These are phyloP conservation scores for Bos indicus DNA, from an alignment of 2,113 vertebrate genomes.

Conservation along the genomic window DNA sequence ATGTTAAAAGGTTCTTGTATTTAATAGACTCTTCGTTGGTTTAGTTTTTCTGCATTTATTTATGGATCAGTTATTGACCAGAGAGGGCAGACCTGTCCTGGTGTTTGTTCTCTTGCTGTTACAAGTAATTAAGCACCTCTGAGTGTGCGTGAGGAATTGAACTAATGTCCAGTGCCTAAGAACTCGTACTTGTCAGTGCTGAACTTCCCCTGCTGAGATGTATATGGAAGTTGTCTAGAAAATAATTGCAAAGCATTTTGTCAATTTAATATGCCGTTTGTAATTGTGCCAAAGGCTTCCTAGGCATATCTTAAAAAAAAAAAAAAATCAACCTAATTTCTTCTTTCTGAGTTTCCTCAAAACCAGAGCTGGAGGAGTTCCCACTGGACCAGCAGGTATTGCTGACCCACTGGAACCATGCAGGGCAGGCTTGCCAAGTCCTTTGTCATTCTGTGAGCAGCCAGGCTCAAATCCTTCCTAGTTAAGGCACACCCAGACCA, in stretches of 20 bases:
- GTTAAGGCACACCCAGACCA: background rate
- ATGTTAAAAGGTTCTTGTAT: background rate
- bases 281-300: slow-evolving; percentile 48
- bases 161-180: slow-evolving; percentile 50
- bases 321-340: background rate
- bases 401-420: background rate
- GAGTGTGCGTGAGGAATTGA: slow-evolving; percentile 52
- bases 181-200: background rate
- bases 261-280: background rate
- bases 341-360: slow-evolving; percentile 33
- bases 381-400: slow-evolving; percentile 15
- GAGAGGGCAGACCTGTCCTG: background rate
- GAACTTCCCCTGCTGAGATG: slow-evolving; percentile 58
- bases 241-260: slow-evolving; percentile 48
- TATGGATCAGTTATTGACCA: background rate
- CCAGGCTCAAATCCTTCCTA: background rate
- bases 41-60: background rate
- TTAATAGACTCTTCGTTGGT: background rate
- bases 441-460: background rate
- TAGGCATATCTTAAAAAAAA: background rate
- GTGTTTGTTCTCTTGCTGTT: slow-evolving; percentile 47
- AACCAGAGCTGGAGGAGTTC: slow-evolving; percentile 22
- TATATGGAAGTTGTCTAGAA: slow-evolving; percentile 36
- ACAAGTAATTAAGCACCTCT: slow-evolving; percentile 53
- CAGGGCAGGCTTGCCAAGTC: background rate